Percentiles rank a stretch among this genome's conserved stretches.
These are phyloP conservation scores for Cheilosia vernalis DNA, from an alignment of 2,888 invertebrate species.

Conservation along the genomic window DNA sequence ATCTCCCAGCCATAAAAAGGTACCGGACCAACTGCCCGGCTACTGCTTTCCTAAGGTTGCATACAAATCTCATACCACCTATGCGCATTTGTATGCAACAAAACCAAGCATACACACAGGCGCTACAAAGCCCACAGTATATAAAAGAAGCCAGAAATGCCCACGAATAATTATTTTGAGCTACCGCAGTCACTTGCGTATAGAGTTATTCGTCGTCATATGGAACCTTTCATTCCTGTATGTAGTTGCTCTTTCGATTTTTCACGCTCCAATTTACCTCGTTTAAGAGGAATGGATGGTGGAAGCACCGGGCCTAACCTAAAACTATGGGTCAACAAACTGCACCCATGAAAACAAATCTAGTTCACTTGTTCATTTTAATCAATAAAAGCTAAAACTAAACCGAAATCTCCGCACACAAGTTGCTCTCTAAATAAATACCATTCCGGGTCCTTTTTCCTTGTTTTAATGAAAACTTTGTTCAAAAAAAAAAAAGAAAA, in stretches of 20 bases:
- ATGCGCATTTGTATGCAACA: no score
- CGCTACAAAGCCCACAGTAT: no score
- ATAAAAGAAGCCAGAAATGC: no score
- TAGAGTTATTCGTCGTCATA: conserved; percentile 24
- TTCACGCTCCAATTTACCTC: conserved; percentile 28
- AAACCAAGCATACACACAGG: no score
- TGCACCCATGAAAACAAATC: neutral
- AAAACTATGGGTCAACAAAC: conserved; percentile 12
- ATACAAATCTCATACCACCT: no score
- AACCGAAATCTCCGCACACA: neutral
- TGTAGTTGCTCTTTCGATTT: conserved; percentile 20
- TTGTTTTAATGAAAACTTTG: neutral
- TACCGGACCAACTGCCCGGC: no score
- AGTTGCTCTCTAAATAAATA: neutral
- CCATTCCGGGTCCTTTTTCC: neutral
- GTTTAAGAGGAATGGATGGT: conserved; percentile 2
- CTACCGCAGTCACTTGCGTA: conserved; percentile 25
- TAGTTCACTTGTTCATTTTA: neutral
- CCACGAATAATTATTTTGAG: neutral
- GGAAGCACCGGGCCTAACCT: conserved; percentile 3
- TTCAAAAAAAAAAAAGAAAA: neutral
- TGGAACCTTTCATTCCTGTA: neutral
- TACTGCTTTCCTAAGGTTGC: no score
- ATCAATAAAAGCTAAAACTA: conserved; percentile 17
- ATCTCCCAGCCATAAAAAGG: no score